Conservation (phyloP, 92 coral and sea anemone genomes). For the Porites divaricata region DNA sequence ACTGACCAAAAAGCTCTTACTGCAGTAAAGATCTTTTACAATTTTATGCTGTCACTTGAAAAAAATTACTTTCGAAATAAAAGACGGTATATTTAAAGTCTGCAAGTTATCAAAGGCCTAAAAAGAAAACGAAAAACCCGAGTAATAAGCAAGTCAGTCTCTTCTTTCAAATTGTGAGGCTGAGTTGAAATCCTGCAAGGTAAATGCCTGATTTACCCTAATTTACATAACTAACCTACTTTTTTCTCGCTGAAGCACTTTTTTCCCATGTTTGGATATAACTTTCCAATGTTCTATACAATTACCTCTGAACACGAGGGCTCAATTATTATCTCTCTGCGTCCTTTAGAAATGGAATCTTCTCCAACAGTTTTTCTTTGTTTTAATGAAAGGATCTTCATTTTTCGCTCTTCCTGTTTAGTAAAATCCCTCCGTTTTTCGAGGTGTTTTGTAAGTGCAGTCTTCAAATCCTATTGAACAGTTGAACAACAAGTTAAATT, state of each 20-base stretch:
- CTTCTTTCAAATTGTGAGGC: too few relatives aligned
- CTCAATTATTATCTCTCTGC: slow-evolving; percentile 40
- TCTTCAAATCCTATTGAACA: slow-evolving; percentile 15
- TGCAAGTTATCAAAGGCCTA: too few relatives aligned
- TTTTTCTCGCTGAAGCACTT: neutral
- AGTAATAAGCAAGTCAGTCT: too few relatives aligned
- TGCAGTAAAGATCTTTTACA: too few relatives aligned
- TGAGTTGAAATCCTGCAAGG: too few relatives aligned
- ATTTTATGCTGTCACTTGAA: too few relatives aligned
- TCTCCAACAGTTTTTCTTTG: neutral
- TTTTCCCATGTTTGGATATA: neutral
- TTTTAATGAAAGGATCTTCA: neutral
- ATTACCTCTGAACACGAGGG: slow-evolving; percentile 37
- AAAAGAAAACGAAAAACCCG: too few relatives aligned
- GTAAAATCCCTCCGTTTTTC: slow-evolving; percentile 22
- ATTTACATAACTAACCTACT: too few relatives aligned
- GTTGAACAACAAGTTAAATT: neutral
- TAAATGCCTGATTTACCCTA: too few relatives aligned
- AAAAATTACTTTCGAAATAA: too few relatives aligned
- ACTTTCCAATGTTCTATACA: neutral
- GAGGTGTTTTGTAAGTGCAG: slow-evolving; percentile 25
- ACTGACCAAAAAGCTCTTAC: too few relatives aligned
- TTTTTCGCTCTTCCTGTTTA: neutral
- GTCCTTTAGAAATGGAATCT: slow-evolving; percentile 40
- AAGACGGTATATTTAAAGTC: too few relatives aligned